Evolutionary conservation across 2,888 invertebrate genomes (phyloP), one percentile per base, ranked within the genome.

Genomic region (Mamestra brassicae): DNA sequence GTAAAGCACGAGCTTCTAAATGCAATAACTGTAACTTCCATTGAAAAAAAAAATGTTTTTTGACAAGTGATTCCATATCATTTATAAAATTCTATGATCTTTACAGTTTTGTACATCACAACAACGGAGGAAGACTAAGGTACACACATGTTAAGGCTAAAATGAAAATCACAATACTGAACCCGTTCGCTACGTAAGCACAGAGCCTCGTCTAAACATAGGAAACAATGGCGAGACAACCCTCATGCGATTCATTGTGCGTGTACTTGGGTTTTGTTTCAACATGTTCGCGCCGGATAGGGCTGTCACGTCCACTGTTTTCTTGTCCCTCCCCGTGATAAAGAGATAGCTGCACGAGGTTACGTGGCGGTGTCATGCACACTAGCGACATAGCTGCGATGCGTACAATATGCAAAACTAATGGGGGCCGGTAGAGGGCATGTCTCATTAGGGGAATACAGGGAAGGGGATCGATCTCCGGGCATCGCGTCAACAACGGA

Each of bases 321-420:
- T 84, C 83, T 87, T 80, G 84, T 75, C 81, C 73, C 74, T 70
- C 80, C 70, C 71, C 66, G 69, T 81, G 88, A 91, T 91, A 91
- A 89, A 79, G 74, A 84, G 88, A 84, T 84, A 86, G 86, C 87
- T 87, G 85, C 86, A 89, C 77, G 79, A 91, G 89, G 91, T 90
- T 91, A 89, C 87, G 89, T 88, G 89, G 88, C 89, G 89, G 88
- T 88, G 90, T 87, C 90, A 89, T 91, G 89, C 75, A 80, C 70
- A 50, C 75, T 69, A 72, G 74, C 75, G 62, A 71, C 68, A 85
- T 85, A 84, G 86, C 81, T 88, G 82, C 84, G 80, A 85, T 81
- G 72, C 52, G 62, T 67, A 63, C 57, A 69, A 52, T 76, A 75
- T 70, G 73, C 61, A 67, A 84, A 80, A 77, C 65, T 61, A 77